These are phyloP conservation scores for Diabrotica virgifera DNA, from an alignment of 1,140 invertebrate genomes.

Conservation along the genomic window DNA sequence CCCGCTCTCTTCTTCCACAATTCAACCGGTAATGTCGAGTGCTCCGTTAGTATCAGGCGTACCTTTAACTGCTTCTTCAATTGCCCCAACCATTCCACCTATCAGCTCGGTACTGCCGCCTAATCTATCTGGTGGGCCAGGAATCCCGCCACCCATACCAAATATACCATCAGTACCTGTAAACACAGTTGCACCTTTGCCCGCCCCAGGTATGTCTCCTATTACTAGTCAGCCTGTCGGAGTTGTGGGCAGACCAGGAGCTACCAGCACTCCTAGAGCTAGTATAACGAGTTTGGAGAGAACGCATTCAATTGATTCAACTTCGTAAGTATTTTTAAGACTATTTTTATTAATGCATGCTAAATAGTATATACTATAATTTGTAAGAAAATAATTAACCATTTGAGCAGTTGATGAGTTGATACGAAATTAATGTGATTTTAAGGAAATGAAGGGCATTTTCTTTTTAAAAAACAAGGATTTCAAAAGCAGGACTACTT, in stretches of 20 bases:
- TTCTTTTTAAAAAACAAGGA: too few relatives aligned
- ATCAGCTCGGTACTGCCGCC: too few relatives aligned
- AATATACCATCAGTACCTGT: slow-evolving; percentile 8
- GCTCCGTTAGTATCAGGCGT: neutral
- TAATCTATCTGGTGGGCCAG: neutral
- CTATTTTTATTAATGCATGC: slow-evolving; percentile 4
- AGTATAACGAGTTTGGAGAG: slow-evolving; percentile 45
- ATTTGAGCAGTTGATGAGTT: too few relatives aligned
- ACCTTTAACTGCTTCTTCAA: neutral
- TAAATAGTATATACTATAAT: too few relatives aligned
- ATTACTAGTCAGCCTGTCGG: slow-evolving; percentile 3
- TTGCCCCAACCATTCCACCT: too few relatives aligned
- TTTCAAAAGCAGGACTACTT: too few relatives aligned
- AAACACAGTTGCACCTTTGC: slow-evolving; percentile 10
- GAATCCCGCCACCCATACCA: slow-evolving; percentile 1
- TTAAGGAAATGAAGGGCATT: too few relatives aligned
- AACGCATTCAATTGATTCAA: slow-evolving; percentile 48
- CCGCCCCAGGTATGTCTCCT: slow-evolving; percentile 1
- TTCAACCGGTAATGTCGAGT: slow-evolving; percentile 19
- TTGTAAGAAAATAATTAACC: too few relatives aligned
- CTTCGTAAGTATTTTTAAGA: slow-evolving; percentile 48
- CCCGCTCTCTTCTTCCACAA: slow-evolving; percentile 9
- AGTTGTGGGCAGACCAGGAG: slow-evolving; percentile 24
- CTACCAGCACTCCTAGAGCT: slow-evolving; percentile 44
- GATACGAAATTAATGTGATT: too few relatives aligned